Base-by-base conservation (phyloP, 2,888 invertebrate genomes). In the Petrolisthes cinctipes region DNA sequence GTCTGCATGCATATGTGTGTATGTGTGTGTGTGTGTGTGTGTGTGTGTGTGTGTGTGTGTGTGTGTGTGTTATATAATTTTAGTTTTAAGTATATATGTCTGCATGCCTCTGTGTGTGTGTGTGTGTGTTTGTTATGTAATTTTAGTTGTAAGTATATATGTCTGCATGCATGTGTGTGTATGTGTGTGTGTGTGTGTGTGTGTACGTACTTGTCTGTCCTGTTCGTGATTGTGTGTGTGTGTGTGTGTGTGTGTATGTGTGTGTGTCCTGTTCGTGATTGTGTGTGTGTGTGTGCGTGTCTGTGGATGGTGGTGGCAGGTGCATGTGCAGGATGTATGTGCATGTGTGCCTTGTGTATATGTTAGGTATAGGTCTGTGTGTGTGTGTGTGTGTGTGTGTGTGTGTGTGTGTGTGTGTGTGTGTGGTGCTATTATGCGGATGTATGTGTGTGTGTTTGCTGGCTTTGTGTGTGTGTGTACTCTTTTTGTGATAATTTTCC, bases 11-110 rank as follows among this genome's bases (percentile, higher is more conserved):
- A 71, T 71, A 6, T 71, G n/a, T 71, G n/a, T 79, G 20, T 79
- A 79, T 79, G 20, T 54, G 54, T 79, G 54, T 53, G 54, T 79
- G 20, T 79, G 54, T 79, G 20, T 79, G 20, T 79, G 20, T 53
- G 54, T 53, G 20, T 79, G 54, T 79, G 14, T 53, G 17, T 79
- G 14, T 79, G 17, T 76, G 11, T 76, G 37, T 23, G 20, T 37
- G 11, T 61, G 14, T 61, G 14, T 61, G 14, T 61, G 14, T 61
- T 9, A 61, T 61, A 61, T 61, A 61, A 61, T 61, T 6, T 61
- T 9, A 61, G 61, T 6, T 9, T 61, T 71, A 71, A 17, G n/a
- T 71, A 17, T 71, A 17, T n/a, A 17, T 71, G 71, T 71, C 17
- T 71, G 71, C n/a, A 17, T 71, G 71, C n/a, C 5, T 71, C 4